These are phyloP conservation scores for Gallinago media DNA, from an alignment of 2,113 vertebrate species.

Conservation along the genomic window DNA sequence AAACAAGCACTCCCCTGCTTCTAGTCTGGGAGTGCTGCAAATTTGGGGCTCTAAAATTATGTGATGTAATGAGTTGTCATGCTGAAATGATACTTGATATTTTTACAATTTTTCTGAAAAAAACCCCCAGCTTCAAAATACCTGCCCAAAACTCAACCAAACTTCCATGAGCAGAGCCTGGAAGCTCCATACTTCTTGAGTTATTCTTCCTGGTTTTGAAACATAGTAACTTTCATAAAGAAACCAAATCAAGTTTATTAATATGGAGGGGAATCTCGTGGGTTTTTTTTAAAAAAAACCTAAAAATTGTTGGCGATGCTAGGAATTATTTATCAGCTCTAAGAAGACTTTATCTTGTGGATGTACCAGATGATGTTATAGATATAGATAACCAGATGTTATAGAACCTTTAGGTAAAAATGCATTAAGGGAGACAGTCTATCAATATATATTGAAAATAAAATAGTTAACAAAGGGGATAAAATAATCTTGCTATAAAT, in stretches of 20 bases:
- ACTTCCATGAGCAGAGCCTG: background rate
- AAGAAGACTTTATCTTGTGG: background rate
- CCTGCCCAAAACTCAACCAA: background rate
- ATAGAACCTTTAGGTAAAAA: background rate
- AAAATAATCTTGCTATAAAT: background rate
- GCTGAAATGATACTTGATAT: background rate
- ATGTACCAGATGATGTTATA: background rate
- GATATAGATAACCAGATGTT: background rate
- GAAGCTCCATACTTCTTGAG: background rate
- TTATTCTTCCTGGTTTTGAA: background rate
- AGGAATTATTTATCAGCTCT: background rate
- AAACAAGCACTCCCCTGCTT: background rate
- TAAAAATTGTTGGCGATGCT: background rate
- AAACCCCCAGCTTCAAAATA: background rate
- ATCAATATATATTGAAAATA: background rate
- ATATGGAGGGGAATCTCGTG: background rate
- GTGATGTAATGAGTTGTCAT: background rate
- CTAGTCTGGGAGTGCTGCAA: background rate
- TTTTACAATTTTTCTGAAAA: background rate
- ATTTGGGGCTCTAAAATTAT: background rate
- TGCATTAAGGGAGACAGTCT: background rate
- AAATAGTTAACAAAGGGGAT: background rate
- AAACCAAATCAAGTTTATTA: background rate
- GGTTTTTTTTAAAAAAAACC: background rate
- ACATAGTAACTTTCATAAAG: background rate